Base-by-base conservation (phyloP, 1,140 invertebrate species). In the Mercenaria mercenaria region DNA sequence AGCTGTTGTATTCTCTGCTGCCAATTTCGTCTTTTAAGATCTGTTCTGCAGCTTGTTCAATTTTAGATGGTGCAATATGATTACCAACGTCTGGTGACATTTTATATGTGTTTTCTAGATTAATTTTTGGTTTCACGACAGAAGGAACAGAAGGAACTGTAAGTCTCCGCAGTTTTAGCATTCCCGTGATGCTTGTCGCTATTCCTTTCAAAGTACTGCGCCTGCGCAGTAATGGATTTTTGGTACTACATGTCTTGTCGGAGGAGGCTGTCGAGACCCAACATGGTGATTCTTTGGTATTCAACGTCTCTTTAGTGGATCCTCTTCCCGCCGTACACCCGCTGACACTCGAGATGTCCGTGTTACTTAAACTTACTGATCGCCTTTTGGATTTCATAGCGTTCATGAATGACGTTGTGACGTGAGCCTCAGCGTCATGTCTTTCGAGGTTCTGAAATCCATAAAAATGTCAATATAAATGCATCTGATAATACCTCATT, bases 51-150 rank as follows among this genome's bases (percentile, higher is more conserved):
- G 72, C 79, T 15, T 43, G 39, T 56, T 91, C 77, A 13, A 91
- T 90, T 64, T 84, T 89, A 34, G 61, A 80, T 6, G 90, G 4
- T 11, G 72, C n/a, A 43, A 94, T 93, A 29, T 74, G 80, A 26
- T 87, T 88, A 15, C 47, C 90, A 29, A 85, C 64, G 41, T 91
- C 89, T 18, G 93, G 93, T 37, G 41, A 39, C 87, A 93, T 90
- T 90, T 86, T 89, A 79, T 90, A 94, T 11, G 93, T 93, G 81
- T 94, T 94, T 72, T 93, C 92, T 29, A 90, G 23, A 23, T 52
- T 64, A 3, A 92, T 29, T 90, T 92, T 93, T 15, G 90, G 89
- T 61, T 93, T 93, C n/a, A n/a, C n/a, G 3, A 26, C n/a, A 2
- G 77, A 47, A 20, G 37, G 37, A 0, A 47, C 20, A 23, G 34